Evolutionary conservation across 2,888 invertebrate species (phyloP).

Genomic region (Polydrusus cervinus): DNA sequence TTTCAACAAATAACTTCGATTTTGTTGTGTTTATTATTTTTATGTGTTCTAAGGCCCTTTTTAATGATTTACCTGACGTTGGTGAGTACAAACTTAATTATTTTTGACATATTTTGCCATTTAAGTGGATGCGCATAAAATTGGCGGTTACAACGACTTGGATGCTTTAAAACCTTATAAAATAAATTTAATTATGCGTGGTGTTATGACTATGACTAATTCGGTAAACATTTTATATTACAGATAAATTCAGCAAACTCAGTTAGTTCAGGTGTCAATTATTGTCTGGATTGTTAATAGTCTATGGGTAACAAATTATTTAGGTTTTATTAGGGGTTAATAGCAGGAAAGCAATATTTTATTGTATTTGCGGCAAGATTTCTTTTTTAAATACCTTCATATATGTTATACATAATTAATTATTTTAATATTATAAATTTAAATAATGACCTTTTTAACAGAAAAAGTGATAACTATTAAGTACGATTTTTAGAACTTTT

Average conservation of each 20-base stretch:
- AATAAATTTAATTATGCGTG: slow-evolving; percentile 13
- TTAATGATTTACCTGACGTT: slow-evolving; percentile 65
- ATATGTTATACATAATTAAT: too few relatives aligned
- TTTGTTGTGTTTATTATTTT: slow-evolving; percentile 60
- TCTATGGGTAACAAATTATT: slow-evolving; percentile 1
- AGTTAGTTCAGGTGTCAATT: slow-evolving; percentile 27
- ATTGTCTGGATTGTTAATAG: not conserved
- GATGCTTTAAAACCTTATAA: not conserved
- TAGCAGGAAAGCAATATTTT: too few relatives aligned
- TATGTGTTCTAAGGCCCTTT: slow-evolving; percentile 66
- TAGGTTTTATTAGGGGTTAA: not conserved
- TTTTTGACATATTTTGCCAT: not conserved
- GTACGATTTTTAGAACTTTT: too few relatives aligned
- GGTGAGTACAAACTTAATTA: slow-evolving; percentile 58
- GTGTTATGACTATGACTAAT: slow-evolving; percentile 32
- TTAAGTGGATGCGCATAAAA: not conserved
- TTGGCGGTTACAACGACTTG: not conserved
- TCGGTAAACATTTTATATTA: slow-evolving; percentile 30
- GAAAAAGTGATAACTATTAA: too few relatives aligned
- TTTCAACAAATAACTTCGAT: slow-evolving; percentile 64
- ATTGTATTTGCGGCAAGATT: too few relatives aligned
- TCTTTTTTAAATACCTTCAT: too few relatives aligned
- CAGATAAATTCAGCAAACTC: slow-evolving; percentile 9
- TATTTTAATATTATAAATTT: too few relatives aligned
- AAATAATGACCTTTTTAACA: too few relatives aligned